phyloP scores from a whole-genome alignment of 1,140 invertebrate genomes.

The Philotrypesis tridentata region DNA sequence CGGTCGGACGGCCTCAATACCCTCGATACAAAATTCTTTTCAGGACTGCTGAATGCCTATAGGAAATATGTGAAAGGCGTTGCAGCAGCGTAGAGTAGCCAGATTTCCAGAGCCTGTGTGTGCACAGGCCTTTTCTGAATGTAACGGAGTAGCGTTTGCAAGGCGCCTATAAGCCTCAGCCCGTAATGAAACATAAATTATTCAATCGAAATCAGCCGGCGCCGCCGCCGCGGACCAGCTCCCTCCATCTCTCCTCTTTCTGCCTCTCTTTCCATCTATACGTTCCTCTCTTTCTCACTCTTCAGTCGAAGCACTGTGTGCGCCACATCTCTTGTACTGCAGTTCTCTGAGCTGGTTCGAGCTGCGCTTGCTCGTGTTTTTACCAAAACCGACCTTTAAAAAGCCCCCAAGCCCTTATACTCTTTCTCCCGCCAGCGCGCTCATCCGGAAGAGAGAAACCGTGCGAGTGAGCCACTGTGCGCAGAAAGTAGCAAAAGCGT shows the following conservation, averaged over 20 bases:
- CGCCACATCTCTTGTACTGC: background rate
- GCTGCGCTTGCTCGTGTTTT: constrained; percentile 55
- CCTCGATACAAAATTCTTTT: constrained; percentile 75
- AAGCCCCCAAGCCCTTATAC: constrained; percentile 58
- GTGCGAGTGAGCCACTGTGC: constrained; percentile 36
- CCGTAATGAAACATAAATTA: constrained; percentile 74
- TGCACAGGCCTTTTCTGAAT: constrained; percentile 69
- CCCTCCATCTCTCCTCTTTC: background rate
- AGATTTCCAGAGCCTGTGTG: constrained; percentile 63
- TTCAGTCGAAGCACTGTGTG: background rate
- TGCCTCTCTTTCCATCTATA: background rate
- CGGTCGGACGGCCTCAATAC: constrained; percentile 67
- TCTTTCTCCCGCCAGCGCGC: constrained; percentile 51
- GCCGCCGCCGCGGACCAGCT: constrained; percentile 25
- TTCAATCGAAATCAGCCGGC: constrained; percentile 73
- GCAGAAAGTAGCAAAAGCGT: background rate
- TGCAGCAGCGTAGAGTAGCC: constrained; percentile 44
- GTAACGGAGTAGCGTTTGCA: constrained; percentile 69
- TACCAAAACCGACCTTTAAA: constrained; percentile 63
- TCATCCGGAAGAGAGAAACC: constrained; percentile 47
- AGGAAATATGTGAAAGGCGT: constrained; percentile 73
- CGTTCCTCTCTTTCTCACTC: constrained; percentile 14
- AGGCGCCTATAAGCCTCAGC: constrained; percentile 70
- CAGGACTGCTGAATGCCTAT: constrained; percentile 68
- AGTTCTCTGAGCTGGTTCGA: background rate